Evolutionary conservation across 2,797 vertebrate genomes (phyloP).

Genomic region (Tenualosa ilisha): DNA sequence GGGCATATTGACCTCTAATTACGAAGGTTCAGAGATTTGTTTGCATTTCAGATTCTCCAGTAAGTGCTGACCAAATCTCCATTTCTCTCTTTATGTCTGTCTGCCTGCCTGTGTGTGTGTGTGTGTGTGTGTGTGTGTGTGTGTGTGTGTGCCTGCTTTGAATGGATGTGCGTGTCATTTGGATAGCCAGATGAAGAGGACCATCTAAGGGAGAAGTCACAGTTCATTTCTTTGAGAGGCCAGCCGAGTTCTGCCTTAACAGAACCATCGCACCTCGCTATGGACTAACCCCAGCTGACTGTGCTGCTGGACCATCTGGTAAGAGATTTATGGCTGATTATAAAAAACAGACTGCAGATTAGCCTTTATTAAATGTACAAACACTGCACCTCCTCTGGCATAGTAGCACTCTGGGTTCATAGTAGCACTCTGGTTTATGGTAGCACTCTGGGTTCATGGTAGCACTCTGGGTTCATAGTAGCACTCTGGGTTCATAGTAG

Average conservation of each 20-base stretch:
- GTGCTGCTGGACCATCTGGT: constrained; percentile 2
- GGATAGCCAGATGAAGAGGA: constrained; percentile 64
- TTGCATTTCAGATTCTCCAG: constrained; percentile 67
- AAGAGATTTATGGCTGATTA: not conserved
- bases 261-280: constrained; percentile 49
- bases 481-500: not conserved
- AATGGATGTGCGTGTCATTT: constrained; percentile 67
- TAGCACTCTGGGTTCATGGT: not conserved
- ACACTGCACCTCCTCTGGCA: not conserved
- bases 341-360: not conserved
- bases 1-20: not conserved
- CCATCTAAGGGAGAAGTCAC: constrained; percentile 57
- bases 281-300: constrained; percentile 60
- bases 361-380: constrained; percentile 7
- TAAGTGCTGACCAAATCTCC: constrained; percentile 68
- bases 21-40: constrained; percentile 48
- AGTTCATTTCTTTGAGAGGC: constrained; percentile 46
- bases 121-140: constrained; percentile 32
- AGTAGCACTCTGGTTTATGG: too few species aligned
- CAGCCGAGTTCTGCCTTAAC: constrained; percentile 37
- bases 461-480: not conserved
- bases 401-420: not conserved
- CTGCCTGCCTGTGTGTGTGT: constrained; percentile 59
- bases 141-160: constrained; percentile 35
- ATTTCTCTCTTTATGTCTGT: constrained; percentile 42